Evolutionary conservation across 2,797 vertebrate species (phyloP), one percentile per base, ranked within the genome.

Genomic region (Enteromius treurensis): DNA sequence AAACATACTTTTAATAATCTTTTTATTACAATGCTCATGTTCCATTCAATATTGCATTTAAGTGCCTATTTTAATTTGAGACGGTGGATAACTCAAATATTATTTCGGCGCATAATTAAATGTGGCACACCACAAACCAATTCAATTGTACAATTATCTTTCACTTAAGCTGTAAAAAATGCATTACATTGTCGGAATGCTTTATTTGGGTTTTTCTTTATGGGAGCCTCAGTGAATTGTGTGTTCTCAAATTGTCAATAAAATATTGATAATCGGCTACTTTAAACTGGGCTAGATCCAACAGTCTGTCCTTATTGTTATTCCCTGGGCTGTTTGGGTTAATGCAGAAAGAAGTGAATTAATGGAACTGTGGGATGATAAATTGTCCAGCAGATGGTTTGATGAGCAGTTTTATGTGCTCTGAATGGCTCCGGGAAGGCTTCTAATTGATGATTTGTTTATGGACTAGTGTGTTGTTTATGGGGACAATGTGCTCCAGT

Each of bases 361-460:
- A 68, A 67, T n/a, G 62, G 84, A 86, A 82, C 76, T 37, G 40
- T 92, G 40, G 23, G 19, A 49, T 60, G 40, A 81, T 81, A 49
- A 81, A 93, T 91, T 87, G 89, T 90, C 87, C 17, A 64, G 87
- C 85, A 26, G 68, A 88, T 89, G 84, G 70, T 92, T 93, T 94
- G 90, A 93, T 93, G 91, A 93, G 88, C 88, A 92, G 77, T 93
- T 93, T 92, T 92, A 94, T 94, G 92, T 92, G 88, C 89, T 92
- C 87, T 15, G 40, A 86, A 89, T 89, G 90, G 90, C 91, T 83
- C 40, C 76, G 26, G 70, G 89, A 88, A 67, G 85, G 86, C 10
- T 64, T 1, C 85, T 91, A 91, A 93, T 82, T 67, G 90, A 93
- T 94, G 84, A 77, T 58, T 90, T 87, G 84, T 62, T 80, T 86